Base-by-base conservation (phyloP, 2,888 invertebrate genomes). In the Megastigmus dorsalis region DNA sequence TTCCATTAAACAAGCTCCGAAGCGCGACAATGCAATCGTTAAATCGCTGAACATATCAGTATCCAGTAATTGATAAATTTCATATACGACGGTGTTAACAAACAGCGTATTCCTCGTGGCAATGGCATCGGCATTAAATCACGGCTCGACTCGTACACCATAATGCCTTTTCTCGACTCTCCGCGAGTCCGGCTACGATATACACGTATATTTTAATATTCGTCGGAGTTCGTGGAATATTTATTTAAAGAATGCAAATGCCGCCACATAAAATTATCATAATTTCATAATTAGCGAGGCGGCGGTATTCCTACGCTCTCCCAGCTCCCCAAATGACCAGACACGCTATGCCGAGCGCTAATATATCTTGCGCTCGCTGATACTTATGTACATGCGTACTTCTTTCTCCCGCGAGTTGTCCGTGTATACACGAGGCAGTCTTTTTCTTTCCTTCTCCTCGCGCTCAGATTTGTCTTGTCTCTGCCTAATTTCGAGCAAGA, bases 281-380 rank as follows among this genome's bases (percentile, higher is more conserved):
- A 86, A 85, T 86, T 86, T 86, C 84, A 85, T 86, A 86, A 86
- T 86, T 86, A 86, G 83, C 83, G 82, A 82, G 82, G 7, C 82
- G 82, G 81, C 80, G 18, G n/a, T n/a, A n/a, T n/a, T n/a, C n/a
- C n/a, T n/a, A n/a, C n/a, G n/a, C n/a, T n/a, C n/a, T n/a, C n/a
- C n/a, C n/a, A n/a, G n/a, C n/a, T n/a, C n/a, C n/a, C 20, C n/a
- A 30, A 69, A 54, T 45, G 70, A 70, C 62, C 62, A 69, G 69
- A 69, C 60, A 54, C 70, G 62, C 52, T 30, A 52, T 9, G 13
- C n/a, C n/a, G 23, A 26, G 41, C 28, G 65, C 23, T 65, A 54
- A 65, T 52, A 55, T 43, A 52, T 54, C 18, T 65, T 18, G 18
- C 18, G 26, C 50, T 6, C 28, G 33, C 33, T 9, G 9, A 26